Evolutionary conservation across 2,888 invertebrate genomes (phyloP).

Genomic region (Andrena minutula): DNA sequence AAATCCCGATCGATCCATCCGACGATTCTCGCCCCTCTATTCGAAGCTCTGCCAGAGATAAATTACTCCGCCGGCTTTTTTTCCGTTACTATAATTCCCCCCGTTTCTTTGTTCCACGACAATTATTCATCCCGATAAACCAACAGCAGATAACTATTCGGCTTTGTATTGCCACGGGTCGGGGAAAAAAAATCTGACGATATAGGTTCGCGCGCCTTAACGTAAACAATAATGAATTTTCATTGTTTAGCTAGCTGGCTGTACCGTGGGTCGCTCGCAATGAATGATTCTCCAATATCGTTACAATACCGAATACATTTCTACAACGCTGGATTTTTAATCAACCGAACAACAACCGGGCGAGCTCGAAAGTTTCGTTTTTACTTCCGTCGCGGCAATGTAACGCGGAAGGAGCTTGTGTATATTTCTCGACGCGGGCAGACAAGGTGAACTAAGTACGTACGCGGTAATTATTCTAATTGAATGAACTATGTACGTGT

Average conservation of each 20-base stretch:
- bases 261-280: neutral
- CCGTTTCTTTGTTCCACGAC: conserved; percentile 4
- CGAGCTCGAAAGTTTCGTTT: neutral
- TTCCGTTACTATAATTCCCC: conserved; percentile 3
- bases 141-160: neutral
- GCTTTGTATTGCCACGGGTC: neutral
- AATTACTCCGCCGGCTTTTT: conserved; percentile 13
- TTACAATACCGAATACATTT: neutral
- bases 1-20: conserved; percentile 39
- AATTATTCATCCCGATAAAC: conserved; percentile 29
- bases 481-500: too few relatives aligned
- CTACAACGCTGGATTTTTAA: neutral
- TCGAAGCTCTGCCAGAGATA: neutral
- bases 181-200: neutral
- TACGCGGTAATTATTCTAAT: too few relatives aligned
- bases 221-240: conserved; percentile 9
- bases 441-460: too few relatives aligned
- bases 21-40: neutral
- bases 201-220: neutral
- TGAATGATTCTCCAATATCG: neutral
- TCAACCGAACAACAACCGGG: conserved; percentile 12
- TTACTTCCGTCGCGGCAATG: too few relatives aligned
- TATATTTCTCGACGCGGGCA: too few relatives aligned
- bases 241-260: conserved; percentile 30
- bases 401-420: too few relatives aligned